Evolutionary conservation across 2,888 invertebrate genomes (phyloP).

Genomic region (Metacarcinus magister): DNA sequence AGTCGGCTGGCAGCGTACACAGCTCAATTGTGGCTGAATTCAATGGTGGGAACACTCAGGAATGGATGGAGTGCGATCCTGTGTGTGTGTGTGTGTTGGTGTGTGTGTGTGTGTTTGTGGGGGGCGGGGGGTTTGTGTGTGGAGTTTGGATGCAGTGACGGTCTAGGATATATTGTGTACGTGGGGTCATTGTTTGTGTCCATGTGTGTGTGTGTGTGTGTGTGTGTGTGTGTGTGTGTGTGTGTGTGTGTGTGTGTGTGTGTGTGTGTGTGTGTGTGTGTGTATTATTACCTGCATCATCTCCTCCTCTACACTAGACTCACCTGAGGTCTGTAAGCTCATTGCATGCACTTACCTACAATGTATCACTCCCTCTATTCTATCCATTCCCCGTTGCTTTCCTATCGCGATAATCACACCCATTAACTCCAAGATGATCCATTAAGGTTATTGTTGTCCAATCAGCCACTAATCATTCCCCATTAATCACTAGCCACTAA

Average conservation of each 20-base stretch:
- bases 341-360: background rate
- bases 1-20: background rate
- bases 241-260: background rate
- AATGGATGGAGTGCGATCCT: background rate
- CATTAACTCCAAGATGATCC: background rate
- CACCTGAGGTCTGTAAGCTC: background rate
- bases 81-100: background rate
- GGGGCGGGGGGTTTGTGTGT: too few species aligned
- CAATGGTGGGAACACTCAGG: background rate
- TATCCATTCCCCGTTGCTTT: background rate
- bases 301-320: background rate
- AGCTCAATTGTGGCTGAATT: background rate
- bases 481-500: background rate
- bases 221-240: conserved; percentile 26
- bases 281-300: background rate
- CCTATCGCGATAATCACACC: background rate
- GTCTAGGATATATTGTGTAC: too few species aligned
- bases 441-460: background rate
- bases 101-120: background rate
- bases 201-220: background rate
- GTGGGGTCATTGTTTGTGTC: too few species aligned
- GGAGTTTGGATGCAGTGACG: too few species aligned
- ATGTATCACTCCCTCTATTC: background rate
- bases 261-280: background rate
- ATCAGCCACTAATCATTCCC: background rate